Base-by-base conservation (phyloP, 2,113 vertebrate genomes). In the Mormyrus lacerda region DNA sequence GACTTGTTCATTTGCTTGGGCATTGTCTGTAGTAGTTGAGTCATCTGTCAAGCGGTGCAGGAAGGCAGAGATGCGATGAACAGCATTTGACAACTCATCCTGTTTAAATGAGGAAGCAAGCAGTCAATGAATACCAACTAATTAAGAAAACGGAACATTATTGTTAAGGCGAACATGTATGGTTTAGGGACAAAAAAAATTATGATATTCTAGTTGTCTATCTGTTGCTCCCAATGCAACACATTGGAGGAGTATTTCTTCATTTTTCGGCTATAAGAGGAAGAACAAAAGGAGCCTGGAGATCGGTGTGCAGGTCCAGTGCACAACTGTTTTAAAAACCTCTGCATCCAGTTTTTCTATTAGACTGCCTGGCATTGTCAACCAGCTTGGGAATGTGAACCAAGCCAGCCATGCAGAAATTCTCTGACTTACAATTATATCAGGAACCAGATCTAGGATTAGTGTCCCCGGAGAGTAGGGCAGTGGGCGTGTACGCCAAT, bases 351-450 rank as follows among this genome's bases (percentile, higher is more conserved):
- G 95, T 95, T 96, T 96, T 96, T 96, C 95, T 96, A 96, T 96
- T 96, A 96, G 96, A 96, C 94, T 95, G 95, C 95, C 94, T 96
- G 95, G 95, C 96, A 95, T 95, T 95, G 95, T 96, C 95, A 96
- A 96, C 95, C 95, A 94, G 94, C 95, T 95, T 96, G 96, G 95
- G 95, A 96, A 95, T 95, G 93, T 96, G 95, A 95, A 94, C 93
- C 90, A 91, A 93, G 88, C 92, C 94, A 96, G 94, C 93, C 95
- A 96, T 95, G 96, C 96, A 95, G 95, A 96, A 96, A 96, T 96
- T 96, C 95, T 96, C 95, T 95, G 95, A 96, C 96, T 96, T 96
- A 96, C 96, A 96, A 96, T 96, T 96, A 96, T 96, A 96, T 96
- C 96, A 96, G 96, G 95, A 96, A 96, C 95, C 96, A 95, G 95